Evolutionary conservation across 2,113 vertebrate genomes (phyloP).

Genomic region (Archocentrus centrarchus): DNA sequence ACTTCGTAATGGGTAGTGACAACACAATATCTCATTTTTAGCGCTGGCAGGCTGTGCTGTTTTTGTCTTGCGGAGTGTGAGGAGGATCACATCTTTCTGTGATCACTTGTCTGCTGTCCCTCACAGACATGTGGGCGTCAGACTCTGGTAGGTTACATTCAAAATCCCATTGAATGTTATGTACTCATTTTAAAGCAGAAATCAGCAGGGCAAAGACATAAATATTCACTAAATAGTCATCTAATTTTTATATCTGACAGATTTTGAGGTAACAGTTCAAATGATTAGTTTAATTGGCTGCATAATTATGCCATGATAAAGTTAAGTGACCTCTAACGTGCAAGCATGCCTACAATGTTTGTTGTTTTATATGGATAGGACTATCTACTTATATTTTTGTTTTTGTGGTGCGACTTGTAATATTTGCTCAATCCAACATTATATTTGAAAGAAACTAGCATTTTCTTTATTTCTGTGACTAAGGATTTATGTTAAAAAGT

Average conservation of each 20-base stretch:
- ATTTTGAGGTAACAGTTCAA: too few species aligned
- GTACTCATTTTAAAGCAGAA: conserved; percentile 20
- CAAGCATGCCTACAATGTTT: neutral
- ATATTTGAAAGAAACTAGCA: too few species aligned
- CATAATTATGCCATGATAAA: too few species aligned
- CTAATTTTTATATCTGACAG: neutral
- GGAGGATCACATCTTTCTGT: conserved; percentile 32
- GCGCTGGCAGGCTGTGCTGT: conserved; percentile 1
- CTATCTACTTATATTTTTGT: neutral
- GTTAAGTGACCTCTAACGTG: too few species aligned
- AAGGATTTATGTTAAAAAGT: neutral
- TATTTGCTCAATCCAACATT: neutral
- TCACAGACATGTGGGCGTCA: conserved; percentile 49
- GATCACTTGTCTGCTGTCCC: conserved; percentile 37
- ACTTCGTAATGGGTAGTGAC: conserved; percentile 19
- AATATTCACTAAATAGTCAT: neutral
- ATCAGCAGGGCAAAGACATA: neutral
- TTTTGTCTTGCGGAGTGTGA: conserved; percentile 1
- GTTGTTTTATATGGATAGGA: neutral
- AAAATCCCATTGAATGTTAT: conserved; percentile 28
- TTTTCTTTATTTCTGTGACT: neutral
- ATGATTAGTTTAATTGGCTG: too few species aligned
- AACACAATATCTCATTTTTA: conserved; percentile 32
- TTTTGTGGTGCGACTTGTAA: neutral
- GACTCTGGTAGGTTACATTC: conserved; percentile 33